Base-by-base conservation (phyloP, 2,888 invertebrate genomes). In the Anagyrus pseudococci region DNA sequence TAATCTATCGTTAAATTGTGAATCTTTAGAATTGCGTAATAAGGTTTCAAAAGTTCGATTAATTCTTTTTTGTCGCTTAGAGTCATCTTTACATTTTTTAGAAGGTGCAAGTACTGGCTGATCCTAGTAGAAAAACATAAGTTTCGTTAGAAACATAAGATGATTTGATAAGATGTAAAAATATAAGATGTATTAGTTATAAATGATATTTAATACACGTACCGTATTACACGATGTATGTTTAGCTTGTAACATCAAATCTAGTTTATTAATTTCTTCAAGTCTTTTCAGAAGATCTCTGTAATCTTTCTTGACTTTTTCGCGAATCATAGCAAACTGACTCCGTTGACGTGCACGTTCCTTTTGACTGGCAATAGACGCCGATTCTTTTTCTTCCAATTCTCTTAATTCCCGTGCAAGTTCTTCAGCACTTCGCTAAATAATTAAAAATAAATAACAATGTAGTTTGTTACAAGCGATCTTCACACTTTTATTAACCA, bases 1-100 rank as follows among this genome's bases (percentile, higher is more conserved):
- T 1, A 58, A 66, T 29, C 41, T 57, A 4, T 47, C 44, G 8
- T 4, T 54, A 17, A 17, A 17, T 41, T n/a, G 22, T 8, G 57
- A 60, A 54, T 41, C 54, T 10, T 46, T 61, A 48, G 58, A 59
- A 33, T 67, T 49, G 17, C 68, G 70, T 23, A 72, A 33, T 23
- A 69, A 58, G 67, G 82, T 81, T 67, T 85, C 84, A 65, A 85
- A 80, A 0, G 82, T 84, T 43, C 83, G 80, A 68, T 87, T 85
- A 73, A 87, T 81, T 63, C 82, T 82, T 53, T 80, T 77, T 68
- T 87, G 85, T 46, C 81, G 82, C 19, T 81, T 78, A 10, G 72
- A 70, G 41, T 83, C 80, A 25, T 75, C 69, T 67, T 84, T 82
- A 19, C 79, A 79, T 62, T 82, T 77, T 15, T 84, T 79, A 47